These are phyloP conservation scores for Heloderma charlesbogerti DNA, from an alignment of 2,113 vertebrate species.

Conservation along the genomic window DNA sequence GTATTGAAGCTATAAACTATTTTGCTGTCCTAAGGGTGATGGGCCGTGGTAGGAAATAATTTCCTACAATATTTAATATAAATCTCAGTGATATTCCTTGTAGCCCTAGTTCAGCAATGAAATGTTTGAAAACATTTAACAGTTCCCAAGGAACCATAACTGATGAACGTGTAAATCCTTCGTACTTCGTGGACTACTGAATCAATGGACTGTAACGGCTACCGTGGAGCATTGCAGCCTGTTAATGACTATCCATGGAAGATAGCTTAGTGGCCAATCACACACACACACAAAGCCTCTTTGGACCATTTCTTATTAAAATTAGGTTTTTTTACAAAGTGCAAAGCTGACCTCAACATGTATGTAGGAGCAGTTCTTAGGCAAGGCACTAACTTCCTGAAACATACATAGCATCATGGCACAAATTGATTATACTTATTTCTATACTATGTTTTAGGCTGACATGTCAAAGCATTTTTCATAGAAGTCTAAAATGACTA, in stretches of 20 bases:
- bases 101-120: slow-evolving; percentile 7
- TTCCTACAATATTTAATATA: background rate
- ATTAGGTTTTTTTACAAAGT: too few species aligned
- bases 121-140: slow-evolving; percentile 15
- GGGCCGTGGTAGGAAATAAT: background rate
- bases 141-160: slow-evolving; percentile 31
- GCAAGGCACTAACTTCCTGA: background rate
- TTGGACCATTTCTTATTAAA: background rate
- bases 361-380: background rate
- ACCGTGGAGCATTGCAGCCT: background rate
- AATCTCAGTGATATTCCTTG: background rate
- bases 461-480: background rate
- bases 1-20: background rate
- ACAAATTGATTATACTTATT: background rate
- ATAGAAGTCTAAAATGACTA: background rate
- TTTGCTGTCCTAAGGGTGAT: background rate
- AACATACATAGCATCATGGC: background rate
- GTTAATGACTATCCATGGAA: slow-evolving; percentile 1
- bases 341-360: background rate
- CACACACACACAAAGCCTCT: background rate
- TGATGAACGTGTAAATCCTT: background rate
- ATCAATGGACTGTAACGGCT: background rate
- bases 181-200: background rate
- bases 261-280: background rate
- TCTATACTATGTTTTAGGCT: background rate